Conservation (phyloP, 2,797 vertebrate genomes). For the Arrhamphus sclerolepis region DNA sequence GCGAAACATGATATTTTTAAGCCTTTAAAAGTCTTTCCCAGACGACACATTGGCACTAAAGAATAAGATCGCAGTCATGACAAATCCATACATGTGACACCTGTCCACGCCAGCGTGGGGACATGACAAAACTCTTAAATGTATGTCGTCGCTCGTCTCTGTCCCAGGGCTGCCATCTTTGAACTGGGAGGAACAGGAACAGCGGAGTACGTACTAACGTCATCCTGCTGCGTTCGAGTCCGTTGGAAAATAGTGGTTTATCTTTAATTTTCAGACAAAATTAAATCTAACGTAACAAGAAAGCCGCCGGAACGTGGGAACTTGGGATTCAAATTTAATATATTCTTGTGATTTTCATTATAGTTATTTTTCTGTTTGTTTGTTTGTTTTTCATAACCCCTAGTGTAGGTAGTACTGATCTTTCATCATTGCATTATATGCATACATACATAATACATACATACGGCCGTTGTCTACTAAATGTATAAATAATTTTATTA, state of each 20-base stretch:
- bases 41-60: conserved; percentile 25
- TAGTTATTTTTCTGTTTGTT: too few species aligned
- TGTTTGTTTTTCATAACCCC: too few species aligned
- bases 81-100: conserved; percentile 19
- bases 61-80: conserved; percentile 21
- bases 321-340: too few species aligned
- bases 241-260: conserved; percentile 3
- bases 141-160: conserved; percentile 59
- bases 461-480: too few species aligned
- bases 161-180: conserved; percentile 74
- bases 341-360: too few species aligned
- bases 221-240: conserved; percentile 36
- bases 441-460: too few species aligned
- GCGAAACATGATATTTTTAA: conserved; percentile 53
- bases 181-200: conserved; percentile 68
- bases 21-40: conserved; percentile 20
- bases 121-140: conserved; percentile 55
- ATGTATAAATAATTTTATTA: too few species aligned
- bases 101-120: conserved; percentile 5
- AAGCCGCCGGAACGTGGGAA: too few species aligned
- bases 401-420: too few species aligned
- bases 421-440: too few species aligned
- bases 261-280: too few species aligned
- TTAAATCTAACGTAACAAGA: too few species aligned
- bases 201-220: conserved; percentile 58